Percentiles rank a stretch among this genome's conserved stretches.
These are phyloP conservation scores for Podilymbus podiceps DNA, from an alignment of 2,113 vertebrate species.

Conservation along the genomic window DNA sequence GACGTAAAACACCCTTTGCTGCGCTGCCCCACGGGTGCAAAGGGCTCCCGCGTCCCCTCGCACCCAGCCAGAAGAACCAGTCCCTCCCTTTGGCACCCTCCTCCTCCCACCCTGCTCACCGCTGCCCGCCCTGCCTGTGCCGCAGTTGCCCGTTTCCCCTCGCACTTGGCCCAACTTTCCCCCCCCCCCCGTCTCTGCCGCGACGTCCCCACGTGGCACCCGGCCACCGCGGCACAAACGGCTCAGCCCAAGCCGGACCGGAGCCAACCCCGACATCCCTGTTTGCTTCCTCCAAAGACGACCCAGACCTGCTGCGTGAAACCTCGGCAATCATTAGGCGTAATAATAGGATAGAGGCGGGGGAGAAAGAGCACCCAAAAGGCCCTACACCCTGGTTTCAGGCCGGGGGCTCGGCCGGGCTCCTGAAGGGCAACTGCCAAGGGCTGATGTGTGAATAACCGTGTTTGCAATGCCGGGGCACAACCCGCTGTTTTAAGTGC, in stretches of 20 bases:
- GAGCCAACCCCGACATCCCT: rapidly evolving
- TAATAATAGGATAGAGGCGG: rapidly evolving
- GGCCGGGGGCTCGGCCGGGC: background rate
- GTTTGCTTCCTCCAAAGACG: background rate
- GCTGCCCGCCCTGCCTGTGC: background rate
- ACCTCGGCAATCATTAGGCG: background rate
- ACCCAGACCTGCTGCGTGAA: background rate
- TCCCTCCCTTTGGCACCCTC: background rate
- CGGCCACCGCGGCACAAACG: rapidly evolving
- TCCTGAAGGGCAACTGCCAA: background rate
- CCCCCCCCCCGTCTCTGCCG: background rate
- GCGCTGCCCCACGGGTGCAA: rapidly evolving
- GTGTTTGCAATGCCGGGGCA: background rate
- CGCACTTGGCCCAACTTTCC: background rate
- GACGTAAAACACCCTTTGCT: background rate
- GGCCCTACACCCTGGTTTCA: background rate
- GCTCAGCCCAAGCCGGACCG: background rate
- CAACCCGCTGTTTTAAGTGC: background rate
- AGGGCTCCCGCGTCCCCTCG: background rate
- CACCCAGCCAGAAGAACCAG: background rate
- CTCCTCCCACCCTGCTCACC: background rate
- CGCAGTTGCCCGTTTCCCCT: rapidly evolving
- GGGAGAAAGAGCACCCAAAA: background rate
- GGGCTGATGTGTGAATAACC: background rate
- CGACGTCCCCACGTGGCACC: rapidly evolving